These are phyloP conservation scores for Psilopsiagon aurifrons DNA, from an alignment of 2,113 vertebrate genomes.

Conservation along the genomic window DNA sequence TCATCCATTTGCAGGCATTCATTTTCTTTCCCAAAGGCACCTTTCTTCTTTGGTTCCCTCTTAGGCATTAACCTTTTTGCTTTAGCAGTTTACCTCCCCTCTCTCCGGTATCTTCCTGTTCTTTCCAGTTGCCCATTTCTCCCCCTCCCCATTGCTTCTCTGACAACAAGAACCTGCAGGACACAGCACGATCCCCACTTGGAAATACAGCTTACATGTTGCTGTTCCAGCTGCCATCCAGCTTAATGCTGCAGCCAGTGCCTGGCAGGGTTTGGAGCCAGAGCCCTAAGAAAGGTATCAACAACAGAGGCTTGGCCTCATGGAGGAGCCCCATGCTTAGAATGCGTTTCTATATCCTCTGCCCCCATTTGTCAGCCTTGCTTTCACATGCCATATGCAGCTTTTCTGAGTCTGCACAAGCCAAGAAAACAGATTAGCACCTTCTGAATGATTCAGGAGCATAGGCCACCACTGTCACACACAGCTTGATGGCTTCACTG, in stretches of 20 bases:
- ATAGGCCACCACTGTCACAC: slow-evolving; percentile 95
- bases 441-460: slow-evolving; percentile 97
- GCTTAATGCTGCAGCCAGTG: background rate
- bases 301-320: background rate
- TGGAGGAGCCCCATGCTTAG: background rate
- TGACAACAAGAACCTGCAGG: background rate
- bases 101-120: background rate
- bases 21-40: background rate
- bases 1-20: background rate
- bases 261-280: background rate
- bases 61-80: background rate
- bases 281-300: background rate
- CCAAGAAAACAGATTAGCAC: slow-evolving; percentile 63
- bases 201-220: background rate
- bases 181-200: background rate
- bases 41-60: background rate
- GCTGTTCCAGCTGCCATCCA: background rate
- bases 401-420: background rate
- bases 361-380: background rate
- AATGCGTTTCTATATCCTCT: background rate
- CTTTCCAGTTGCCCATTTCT: background rate
- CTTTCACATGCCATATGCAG: background rate
- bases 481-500: slow-evolving; percentile 96
- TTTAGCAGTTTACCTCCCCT: background rate
- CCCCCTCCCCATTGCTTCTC: background rate